These are phyloP conservation scores for Venustaconcha ellipsiformis DNA, from an alignment of 1,140 invertebrate genomes.

Conservation along the genomic window DNA sequence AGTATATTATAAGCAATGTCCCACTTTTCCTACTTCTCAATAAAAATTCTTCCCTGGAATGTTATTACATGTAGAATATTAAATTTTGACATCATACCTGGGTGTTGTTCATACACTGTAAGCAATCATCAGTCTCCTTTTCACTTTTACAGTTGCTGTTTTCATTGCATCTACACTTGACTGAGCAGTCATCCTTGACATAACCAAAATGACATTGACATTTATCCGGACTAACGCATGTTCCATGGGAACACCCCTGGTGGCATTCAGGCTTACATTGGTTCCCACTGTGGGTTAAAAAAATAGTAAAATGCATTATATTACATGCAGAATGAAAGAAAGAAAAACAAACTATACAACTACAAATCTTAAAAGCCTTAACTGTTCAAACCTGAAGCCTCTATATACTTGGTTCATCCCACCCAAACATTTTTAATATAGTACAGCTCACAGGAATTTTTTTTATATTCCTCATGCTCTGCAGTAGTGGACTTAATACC, in stretches of 20 bases:
- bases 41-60: too few species aligned
- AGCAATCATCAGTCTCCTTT: constrained; percentile 83
- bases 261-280: constrained; percentile 86
- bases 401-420: too few species aligned
- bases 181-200: constrained; percentile 93
- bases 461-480: too few species aligned
- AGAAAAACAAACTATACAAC: background rate
- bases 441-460: too few species aligned
- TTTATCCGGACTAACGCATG: constrained; percentile 84
- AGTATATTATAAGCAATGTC: too few species aligned
- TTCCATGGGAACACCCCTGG: constrained; percentile 90
- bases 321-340: constrained; percentile 1
- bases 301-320: background rate
- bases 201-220: constrained; percentile 96
- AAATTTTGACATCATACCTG: constrained; percentile 72
- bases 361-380: background rate
- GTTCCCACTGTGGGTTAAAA: constrained; percentile 53
- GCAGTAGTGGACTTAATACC: too few species aligned
- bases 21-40: too few species aligned
- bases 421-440: too few species aligned
- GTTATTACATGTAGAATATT: too few species aligned
- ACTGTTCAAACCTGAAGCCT: too few species aligned
- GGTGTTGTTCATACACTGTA: constrained; percentile 92
- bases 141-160: constrained; percentile 92
- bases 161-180: constrained; percentile 94